Conservation (phyloP, 2,113 vertebrate species). For the Heloderma charlesbogerti region DNA sequence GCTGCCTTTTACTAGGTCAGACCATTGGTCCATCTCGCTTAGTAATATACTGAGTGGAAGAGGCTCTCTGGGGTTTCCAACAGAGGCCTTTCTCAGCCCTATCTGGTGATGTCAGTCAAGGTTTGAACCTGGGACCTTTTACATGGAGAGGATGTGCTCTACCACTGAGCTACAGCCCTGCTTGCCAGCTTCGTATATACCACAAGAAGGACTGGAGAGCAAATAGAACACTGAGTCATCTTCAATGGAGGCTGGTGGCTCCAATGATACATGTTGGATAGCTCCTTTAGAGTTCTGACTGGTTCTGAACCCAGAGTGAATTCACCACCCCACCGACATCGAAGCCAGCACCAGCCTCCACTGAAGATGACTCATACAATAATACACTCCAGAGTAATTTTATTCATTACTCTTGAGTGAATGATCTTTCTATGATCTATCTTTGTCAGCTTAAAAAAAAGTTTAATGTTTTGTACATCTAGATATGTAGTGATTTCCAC, state of each 20-base stretch:
- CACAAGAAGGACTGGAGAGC: neutral
- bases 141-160: neutral
- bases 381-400: neutral
- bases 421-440: too few species aligned
- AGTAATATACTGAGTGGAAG: neutral
- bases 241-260: too few species aligned
- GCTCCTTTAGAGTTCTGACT: too few species aligned
- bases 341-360: too few species aligned
- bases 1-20: too few species aligned
- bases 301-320: too few species aligned
- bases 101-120: neutral
- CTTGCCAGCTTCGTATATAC: neutral
- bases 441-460: neutral
- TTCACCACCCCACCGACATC: too few species aligned
- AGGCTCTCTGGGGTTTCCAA: neutral
- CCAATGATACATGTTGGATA: too few species aligned
- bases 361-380: neutral
- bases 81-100: neutral
- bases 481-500: neutral
- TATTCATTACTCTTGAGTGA: too few species aligned
- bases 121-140: neutral
- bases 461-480: neutral
- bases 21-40: too few species aligned
- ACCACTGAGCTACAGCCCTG: neutral
- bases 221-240: neutral